Evolutionary conservation across 1,140 invertebrate species (phyloP), one percentile per base, ranked within the genome.

Genomic region (Caerostris extrusa): DNA sequence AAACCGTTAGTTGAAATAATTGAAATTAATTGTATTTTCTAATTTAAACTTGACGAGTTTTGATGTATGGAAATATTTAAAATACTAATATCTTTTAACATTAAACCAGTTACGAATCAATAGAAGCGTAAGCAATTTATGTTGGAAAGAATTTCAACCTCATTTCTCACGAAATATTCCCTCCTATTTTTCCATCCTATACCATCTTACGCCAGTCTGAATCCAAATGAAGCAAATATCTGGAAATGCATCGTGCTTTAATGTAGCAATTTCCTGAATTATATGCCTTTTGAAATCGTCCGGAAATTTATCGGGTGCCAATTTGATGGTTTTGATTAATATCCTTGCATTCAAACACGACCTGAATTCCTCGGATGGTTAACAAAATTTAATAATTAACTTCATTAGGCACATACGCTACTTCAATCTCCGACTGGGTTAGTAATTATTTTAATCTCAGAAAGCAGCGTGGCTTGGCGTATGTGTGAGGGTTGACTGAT

Each of bases 241-340:
- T 53, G 86, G 86, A 82, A 91, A 82, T 69, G n/a, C 58, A 91
- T 50, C 17, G 58, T 14, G 50, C 50, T 91, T 91, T 82, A 53
- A 82, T 82, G 71, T 58, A 91, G 55, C 58, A 67, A 92, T 92
- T 92, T 92, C 90, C 90, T 92, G 82, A 83, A 67, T 19, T 85
- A 14, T 64, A 19, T 53, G 14, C 56, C 90, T 92, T 92, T 92
- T 92, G 58, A 92, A 92, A 85, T 92, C 60, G 61, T 19, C 61
- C 77, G 77, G 82, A 92, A 92, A 92, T 92, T 85, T 92, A 92
- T 92, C 60, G 90, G 64, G 90, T 82, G 69, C 19, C 61, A 81
- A 92, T 92, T 92, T 92, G 82, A 85, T 92, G 57, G 58, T 92
- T 92, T 92, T 92, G 90, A 92, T 92, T 92, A 92, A 92, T 92